These are phyloP conservation scores for Epiblema foenella DNA, from an alignment of 2,888 invertebrate species.

Conservation along the genomic window DNA sequence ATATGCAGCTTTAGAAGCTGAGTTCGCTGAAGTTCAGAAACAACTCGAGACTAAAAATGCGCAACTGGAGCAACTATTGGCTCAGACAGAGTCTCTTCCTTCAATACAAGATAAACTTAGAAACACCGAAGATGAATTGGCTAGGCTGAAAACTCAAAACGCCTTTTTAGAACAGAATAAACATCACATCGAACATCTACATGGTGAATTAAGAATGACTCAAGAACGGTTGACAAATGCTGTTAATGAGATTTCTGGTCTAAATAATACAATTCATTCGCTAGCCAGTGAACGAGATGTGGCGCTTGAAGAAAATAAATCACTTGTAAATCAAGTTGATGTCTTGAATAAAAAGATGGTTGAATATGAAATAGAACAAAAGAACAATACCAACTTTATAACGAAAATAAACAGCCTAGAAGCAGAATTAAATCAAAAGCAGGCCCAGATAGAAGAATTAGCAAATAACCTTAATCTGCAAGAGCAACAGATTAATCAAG, in stretches of 20 bases:
- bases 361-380: conserved; percentile 74
- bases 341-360: conserved; percentile 72
- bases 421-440: conserved; percentile 70
- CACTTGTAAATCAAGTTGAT: conserved; percentile 64
- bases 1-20: conserved; percentile 87
- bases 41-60: conserved; percentile 64
- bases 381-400: conserved; percentile 69
- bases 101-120: conserved; percentile 72
- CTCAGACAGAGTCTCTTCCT: conserved; percentile 70
- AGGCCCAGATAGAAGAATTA: conserved; percentile 67
- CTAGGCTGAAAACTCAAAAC: conserved; percentile 65
- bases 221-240: conserved; percentile 57
- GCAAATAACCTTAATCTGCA: conserved; percentile 64
- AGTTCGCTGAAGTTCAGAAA: conserved; percentile 68
- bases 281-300: conserved; percentile 62
- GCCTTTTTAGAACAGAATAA: conserved; percentile 62
- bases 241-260: conserved; percentile 59
- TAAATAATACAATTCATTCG: conserved; percentile 59
- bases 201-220: conserved; percentile 59
- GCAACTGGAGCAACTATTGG: conserved; percentile 65
- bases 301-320: conserved; percentile 61
- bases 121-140: conserved; percentile 72
- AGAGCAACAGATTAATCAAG: conserved; percentile 69
- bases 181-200: conserved; percentile 58
- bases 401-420: conserved; percentile 74